phyloP scores from a whole-genome alignment of 2,888 invertebrate species.

The Dione juno region DNA sequence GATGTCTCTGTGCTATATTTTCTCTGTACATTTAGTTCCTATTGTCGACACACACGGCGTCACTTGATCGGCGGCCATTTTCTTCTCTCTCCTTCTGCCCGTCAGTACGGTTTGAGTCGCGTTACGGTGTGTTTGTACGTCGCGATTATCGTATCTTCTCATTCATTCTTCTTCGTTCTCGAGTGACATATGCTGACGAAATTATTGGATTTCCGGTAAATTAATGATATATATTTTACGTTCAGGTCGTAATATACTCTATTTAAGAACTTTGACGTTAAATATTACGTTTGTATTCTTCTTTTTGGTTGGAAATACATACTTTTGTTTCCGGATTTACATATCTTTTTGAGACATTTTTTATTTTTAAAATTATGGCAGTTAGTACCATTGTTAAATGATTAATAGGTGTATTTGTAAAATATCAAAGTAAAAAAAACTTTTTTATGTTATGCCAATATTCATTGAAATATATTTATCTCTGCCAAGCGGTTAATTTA shows the following conservation, averaged over 20 bases:
- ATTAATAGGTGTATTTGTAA: neutral
- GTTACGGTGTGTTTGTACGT: slow-evolving; percentile 60
- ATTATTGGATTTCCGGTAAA: slow-evolving; percentile 42
- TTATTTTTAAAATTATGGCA: neutral
- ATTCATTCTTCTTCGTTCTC: slow-evolving; percentile 69
- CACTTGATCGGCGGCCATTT: slow-evolving; percentile 71
- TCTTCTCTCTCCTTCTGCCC: slow-evolving; percentile 78
- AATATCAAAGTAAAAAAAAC: neutral
- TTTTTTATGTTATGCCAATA: neutral
- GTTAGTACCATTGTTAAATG: neutral
- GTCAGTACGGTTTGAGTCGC: slow-evolving; percentile 68
- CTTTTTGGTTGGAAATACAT: neutral
- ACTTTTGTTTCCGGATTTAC: neutral
- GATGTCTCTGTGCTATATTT: slow-evolving; percentile 52
- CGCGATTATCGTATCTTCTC: slow-evolving; percentile 63
- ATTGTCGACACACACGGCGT: slow-evolving; percentile 56
- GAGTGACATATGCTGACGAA: slow-evolving; percentile 51
- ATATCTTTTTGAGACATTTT: neutral
- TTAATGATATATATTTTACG: neutral
- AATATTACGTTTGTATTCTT: neutral
- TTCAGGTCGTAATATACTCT: neutral
- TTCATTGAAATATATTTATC: neutral
- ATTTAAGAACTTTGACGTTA: neutral
- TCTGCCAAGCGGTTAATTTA: neutral
- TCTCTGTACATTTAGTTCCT: slow-evolving; percentile 61